Conservation (phyloP, 2,113 vertebrate species). For the Microcebus murinus region DNA sequence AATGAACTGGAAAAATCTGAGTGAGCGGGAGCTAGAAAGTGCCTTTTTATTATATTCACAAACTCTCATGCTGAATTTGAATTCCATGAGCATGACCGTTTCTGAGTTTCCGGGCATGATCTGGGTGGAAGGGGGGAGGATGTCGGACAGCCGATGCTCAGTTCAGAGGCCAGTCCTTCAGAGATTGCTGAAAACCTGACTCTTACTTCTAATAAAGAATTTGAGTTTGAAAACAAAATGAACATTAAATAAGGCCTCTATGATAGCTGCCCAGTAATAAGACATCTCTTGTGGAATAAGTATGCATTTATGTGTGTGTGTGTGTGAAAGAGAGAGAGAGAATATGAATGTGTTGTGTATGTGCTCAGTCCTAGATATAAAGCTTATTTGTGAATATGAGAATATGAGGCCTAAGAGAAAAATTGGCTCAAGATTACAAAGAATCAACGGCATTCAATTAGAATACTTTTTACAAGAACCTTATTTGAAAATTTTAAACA, state of each 20-base stretch:
- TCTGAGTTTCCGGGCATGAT: not conserved
- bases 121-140: not conserved
- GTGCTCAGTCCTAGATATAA: not conserved
- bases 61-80: not conserved
- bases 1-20: not conserved
- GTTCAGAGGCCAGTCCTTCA: not conserved
- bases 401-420: not conserved
- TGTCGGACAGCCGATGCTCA: not conserved
- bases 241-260: not conserved
- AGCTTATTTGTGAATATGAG: not conserved
- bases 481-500: not conserved
- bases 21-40: constrained; percentile 2
- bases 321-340: not conserved
- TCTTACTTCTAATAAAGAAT: not conserved
- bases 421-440: not conserved
- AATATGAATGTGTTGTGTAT: not conserved
- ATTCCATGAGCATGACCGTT: not conserved
- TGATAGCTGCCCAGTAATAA: not conserved
- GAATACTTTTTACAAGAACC: not conserved
- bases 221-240: not conserved
- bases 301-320: not conserved
- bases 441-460: not conserved
- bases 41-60: not conserved
- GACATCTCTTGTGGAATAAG: not conserved
- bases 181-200: not conserved